These are phyloP conservation scores for Chelmon rostratus DNA, from an alignment of 2,797 vertebrate species.

Conservation along the genomic window DNA sequence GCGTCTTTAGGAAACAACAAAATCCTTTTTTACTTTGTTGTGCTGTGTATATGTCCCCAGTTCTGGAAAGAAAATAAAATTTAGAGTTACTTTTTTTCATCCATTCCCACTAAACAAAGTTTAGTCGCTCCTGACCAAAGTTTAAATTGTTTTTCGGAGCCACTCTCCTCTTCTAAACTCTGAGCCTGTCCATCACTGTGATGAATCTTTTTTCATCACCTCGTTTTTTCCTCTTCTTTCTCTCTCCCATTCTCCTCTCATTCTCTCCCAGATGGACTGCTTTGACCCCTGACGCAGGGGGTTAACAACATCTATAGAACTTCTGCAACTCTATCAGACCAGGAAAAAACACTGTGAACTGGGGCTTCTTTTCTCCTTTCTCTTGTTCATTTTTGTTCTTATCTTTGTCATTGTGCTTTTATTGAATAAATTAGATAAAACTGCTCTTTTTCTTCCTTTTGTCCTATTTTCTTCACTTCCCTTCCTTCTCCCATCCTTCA, in stretches of 20 bases:
- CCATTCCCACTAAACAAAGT: conserved; percentile 28
- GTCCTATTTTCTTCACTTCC: background rate
- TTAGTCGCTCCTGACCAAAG: conserved; percentile 41
- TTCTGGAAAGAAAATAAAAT: background rate
- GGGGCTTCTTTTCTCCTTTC: background rate
- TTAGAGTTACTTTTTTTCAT: background rate
- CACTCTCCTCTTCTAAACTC: conserved; percentile 39
- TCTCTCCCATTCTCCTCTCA: conserved; percentile 45
- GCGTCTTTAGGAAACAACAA: no score
- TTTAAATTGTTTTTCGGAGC: conserved; percentile 61
- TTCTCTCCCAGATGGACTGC: conserved; percentile 55
- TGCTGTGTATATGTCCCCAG: background rate
- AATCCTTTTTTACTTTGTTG: no score
- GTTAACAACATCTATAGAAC: conserved; percentile 71
- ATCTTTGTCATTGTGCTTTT: background rate
- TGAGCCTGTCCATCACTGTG: conserved; percentile 36
- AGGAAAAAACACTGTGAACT: conserved; percentile 10
- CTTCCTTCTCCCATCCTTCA: background rate
- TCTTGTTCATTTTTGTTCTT: background rate
- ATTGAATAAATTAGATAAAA: background rate
- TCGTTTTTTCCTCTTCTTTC: conserved; percentile 27
- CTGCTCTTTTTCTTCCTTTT: background rate
- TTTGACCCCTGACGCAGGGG: conserved; percentile 57
- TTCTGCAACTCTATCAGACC: conserved; percentile 42
- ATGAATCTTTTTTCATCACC: conserved; percentile 45